Percentiles rank a stretch among this genome's conserved stretches.
Evolutionary conservation across 2,888 invertebrate species (phyloP).

Genomic region (Maniola hyperantus): DNA sequence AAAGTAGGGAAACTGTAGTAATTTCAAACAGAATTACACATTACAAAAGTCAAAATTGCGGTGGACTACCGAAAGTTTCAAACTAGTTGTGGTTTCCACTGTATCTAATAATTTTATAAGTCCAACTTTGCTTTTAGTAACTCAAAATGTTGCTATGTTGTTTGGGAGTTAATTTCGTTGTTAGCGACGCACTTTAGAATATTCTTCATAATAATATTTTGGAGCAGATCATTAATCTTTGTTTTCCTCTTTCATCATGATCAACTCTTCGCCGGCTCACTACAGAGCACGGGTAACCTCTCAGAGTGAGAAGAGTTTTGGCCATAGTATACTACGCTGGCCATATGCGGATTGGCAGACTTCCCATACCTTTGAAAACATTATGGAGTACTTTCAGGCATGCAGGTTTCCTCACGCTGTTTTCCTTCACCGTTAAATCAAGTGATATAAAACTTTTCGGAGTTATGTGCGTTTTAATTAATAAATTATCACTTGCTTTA

Average conservation of each 20-base stretch:
- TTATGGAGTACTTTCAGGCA: no score
- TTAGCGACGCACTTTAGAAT: slow-evolving; percentile 26
- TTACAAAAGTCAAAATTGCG: slow-evolving; percentile 32
- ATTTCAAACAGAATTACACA: slow-evolving; percentile 31
- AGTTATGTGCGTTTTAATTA: no score
- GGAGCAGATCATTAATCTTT: slow-evolving; percentile 18
- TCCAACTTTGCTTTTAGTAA: slow-evolving; percentile 43
- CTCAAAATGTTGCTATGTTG: slow-evolving; percentile 33
- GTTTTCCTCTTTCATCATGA: slow-evolving; percentile 19
- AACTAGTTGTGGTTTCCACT: slow-evolving; percentile 47
- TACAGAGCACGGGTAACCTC: no score
- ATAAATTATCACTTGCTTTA: no score
- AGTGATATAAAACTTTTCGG: no score
- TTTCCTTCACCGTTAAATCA: no score
- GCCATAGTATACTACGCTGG: no score
- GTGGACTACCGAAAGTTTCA: slow-evolving; percentile 33
- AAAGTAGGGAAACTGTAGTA: slow-evolving; percentile 7
- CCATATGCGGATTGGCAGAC: no score
- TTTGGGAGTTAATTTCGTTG: slow-evolving; percentile 27
- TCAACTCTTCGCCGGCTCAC: no score
- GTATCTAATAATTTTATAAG: slow-evolving; percentile 42
- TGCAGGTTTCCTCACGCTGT: no score
- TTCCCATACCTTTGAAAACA: no score
- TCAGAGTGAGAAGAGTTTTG: no score
- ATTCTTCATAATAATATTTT: slow-evolving; percentile 6